Evolutionary conservation across 2,797 vertebrate genomes (phyloP), one percentile per base, ranked within the genome.

Genomic region (Erpetoichthys calabaricus): DNA sequence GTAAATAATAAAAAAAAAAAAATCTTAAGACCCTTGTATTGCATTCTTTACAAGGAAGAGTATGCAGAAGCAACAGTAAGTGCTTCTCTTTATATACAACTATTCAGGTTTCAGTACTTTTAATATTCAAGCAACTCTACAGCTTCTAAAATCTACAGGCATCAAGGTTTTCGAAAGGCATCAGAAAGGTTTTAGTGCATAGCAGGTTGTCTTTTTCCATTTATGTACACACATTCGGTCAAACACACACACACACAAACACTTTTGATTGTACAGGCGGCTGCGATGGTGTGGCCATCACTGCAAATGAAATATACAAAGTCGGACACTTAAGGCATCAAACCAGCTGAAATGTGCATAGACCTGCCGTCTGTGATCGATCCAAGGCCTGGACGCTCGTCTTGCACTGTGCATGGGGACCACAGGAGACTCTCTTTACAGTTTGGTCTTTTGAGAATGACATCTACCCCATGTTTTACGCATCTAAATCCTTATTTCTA

Each of bases 91-190:
- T 73, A 76, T 70, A 75, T 71, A 81, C 78, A 77, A 71, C 75
- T 81, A 68, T 25, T 25, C 69, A 73, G 66, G 68, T 79, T 74
- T 75, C 57, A 66, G 59, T 74, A 70, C 65, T 77, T 76, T 73
- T 74, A 70, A 25, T 50, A 63, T 55, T 60, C 81, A 86, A 89
- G 85, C 83, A 53, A 66, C 59, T 66, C 70, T 68, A 70, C 63
- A 75, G 56, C 78, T 69, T 87, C 86, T 90, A 91, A 49, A 55
- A 66, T 80, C 89, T 93, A 90, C 71, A 94, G 92, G 91, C 92
- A 91, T 88, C 86, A 82, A 89, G 90, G 90, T 86, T 82, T 84
- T 64, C 87, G 75, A 86, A 93, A 97, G 92, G 94, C 93, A 91
- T 90, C 75, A 86, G 82, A 83, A 89, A 80, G 72, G 84, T 78